Conservation (phyloP, 1,140 invertebrate species). For the Tetraneura akinire region DNA sequence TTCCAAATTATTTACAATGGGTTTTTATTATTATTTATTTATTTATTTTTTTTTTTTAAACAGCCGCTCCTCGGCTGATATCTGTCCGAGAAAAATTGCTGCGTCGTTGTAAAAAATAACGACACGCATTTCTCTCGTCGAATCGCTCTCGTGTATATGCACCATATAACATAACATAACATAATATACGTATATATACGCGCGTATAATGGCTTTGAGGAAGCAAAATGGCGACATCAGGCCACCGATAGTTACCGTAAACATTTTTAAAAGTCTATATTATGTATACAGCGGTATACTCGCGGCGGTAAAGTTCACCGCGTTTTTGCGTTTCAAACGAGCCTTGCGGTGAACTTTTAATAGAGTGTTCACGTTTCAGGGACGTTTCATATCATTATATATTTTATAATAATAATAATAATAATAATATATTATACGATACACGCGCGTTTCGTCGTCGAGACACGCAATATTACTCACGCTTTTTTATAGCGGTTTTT, state of each 20-base stretch:
- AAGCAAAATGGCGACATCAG: constrained; percentile 26
- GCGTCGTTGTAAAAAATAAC: constrained; percentile 40
- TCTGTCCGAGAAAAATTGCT: constrained; percentile 33
- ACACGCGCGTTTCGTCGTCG: too few relatives aligned
- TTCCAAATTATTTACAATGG: constrained; percentile 46
- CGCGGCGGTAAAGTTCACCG: constrained; percentile 9
- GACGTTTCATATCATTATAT: neutral
- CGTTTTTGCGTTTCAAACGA: constrained; percentile 22
- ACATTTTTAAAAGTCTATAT: constrained; percentile 38
- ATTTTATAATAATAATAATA: too few relatives aligned
- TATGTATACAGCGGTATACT: neutral
- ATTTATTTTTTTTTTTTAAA: constrained; percentile 38
- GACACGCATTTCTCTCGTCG: constrained; percentile 12
- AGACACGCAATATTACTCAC: too few relatives aligned
- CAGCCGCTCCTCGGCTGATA: constrained; percentile 25
- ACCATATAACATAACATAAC: neutral
- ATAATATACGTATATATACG: too few relatives aligned
- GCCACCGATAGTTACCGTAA: neutral
- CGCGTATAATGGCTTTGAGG: constrained; percentile 23
- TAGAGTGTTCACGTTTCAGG: constrained; percentile 31
- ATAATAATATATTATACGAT: too few relatives aligned
- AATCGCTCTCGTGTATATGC: neutral
- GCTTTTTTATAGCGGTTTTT: too few relatives aligned
- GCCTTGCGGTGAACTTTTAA: constrained; percentile 5
- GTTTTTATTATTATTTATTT: constrained; percentile 43